Evolutionary conservation across 2,888 invertebrate genomes (phyloP), one percentile per base, ranked within the genome.

Genomic region (Protodeltote pygarga): DNA sequence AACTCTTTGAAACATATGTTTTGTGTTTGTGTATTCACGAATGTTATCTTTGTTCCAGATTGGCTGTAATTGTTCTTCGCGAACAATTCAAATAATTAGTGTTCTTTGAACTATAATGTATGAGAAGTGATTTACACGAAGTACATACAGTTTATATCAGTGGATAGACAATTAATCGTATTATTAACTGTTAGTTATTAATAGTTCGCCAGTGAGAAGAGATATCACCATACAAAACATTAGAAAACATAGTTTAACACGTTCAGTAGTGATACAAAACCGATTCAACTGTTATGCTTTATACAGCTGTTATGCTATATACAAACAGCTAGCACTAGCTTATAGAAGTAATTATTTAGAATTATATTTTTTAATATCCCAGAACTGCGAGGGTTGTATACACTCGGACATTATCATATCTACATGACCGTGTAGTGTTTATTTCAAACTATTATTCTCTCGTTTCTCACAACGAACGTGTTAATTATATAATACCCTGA

Each of bases 1-100:
- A 24, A 5, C 5, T 16, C 16, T 16, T 5, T 10, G 16, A 29
- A 11, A 8, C 24, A 19, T 11, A 5, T 24, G 14, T 19, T 8
- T 34, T 5, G 2, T 20, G 8, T 3, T 6, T 5, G 6, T 3
- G 3, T 16, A 4, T 40, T 15, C n/a, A 5, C 2, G 8, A 10
- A 1, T 20, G n/a, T 17, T 39, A 28, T 19, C 2, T 8, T 55
- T 23, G 23, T 58, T 63, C 29, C 65, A 73, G 69, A 58, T 14
- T 54, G 57, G 27, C 48, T 53, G 19, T 33, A 32, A 20, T 48
- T 21, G 23, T 58, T 58, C 57, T 47, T 62, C 29, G 49, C 23
- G 4, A 38, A 62, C 41, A 38, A 58, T 16, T 41, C 23, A 13
- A 55, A 55, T n/a, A 47, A 31, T 3, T 2, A 19, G 19, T 16